Base-by-base conservation (phyloP, 2,888 invertebrate species). In the Lumbricus terrestris region DNA sequence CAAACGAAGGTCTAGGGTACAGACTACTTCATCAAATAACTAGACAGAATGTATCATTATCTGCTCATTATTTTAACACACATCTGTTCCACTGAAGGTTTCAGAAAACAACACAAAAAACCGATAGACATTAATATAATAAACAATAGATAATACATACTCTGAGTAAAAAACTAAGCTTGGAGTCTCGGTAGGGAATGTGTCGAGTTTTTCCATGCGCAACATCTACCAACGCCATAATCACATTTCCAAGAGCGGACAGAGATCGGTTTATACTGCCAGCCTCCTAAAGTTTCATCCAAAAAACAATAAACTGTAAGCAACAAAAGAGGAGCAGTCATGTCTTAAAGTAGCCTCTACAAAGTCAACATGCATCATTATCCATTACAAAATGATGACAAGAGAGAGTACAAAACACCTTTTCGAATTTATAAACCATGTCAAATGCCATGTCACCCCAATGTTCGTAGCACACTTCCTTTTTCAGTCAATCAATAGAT, bases 111-210 rank as follows among this genome's bases (percentile, higher is more conserved):
- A n/a, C n/a, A n/a, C n/a, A n/a, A n/a, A n/a, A n/a, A 88, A 88
- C 88, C 33, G 42, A 88, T 40, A 33, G 5, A 40, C 33, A n/a
- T 5, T 35, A n/a, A 88, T 88, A 40, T 33, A 38, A 23, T 34
- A 29, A 88, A n/a, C 29, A 23, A 33, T 34, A 88, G n/a, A 88
- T 8, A 82, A 90, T 88, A 89, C 93, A 92, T 92, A 95, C 94
- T 92, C 94, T 92, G 34, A 95, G 93, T 18, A 95, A 93, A 90
- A 95, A 95, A n/a, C 95, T 95, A 6, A 95, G 93, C 89, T 94
- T 93, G 0, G 95, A 95, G 90, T 95, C 95, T 35, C 95, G 93
- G 93, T 95, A 95, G 0, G 95, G 94, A n/a, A 95, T 93, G 91
- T 94, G 94, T 83, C 93, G 91, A n/a, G 92, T 93, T 90, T 94